Evolutionary conservation across 1,140 invertebrate species (phyloP), one percentile per base, ranked within the genome.

Genomic region (Periplaneta americana): DNA sequence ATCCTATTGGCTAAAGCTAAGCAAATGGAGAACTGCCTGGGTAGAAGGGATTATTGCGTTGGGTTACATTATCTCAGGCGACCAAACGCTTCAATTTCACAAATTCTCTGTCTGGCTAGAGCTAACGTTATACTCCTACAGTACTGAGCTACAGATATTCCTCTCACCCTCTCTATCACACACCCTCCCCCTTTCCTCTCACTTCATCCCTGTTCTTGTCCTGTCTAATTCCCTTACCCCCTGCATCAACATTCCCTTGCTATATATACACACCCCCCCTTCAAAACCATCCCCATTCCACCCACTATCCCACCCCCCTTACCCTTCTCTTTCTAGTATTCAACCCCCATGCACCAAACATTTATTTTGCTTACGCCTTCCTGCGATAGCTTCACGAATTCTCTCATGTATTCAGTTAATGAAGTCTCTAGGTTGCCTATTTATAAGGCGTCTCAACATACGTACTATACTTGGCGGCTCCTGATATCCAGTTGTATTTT

Each of bases 31-130:
- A n/a, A n/a, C n/a, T n/a, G n/a, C n/a, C n/a, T n/a, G n/a, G 81
- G 75, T 34, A 74, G 76, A 75, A 78, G 74, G 81, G 81, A 81
- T 81, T 81, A 81, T 36, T 37, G 75, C 75, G 81, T 81, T 75
- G 74, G 33, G 34, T 31, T 75, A 36, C 39, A 81, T 81, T 81
- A 81, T 81, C 81, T 78, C 35, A 35, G 34, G 36, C 28, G 75
- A 32, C 81, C 81, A 77, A 39, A 75, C 80, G 66, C 66, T 80
- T 80, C 80, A 66, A 74, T 34, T 80, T 74, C 79, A 80, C 34
- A 48, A 34, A 34, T 35, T 78, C 37, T 48, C 34, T 35, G 28
- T 78, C 77, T 78, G 34, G 48, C 48, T 66, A 66, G 48, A 66
- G 48, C 48, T 66, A 66, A 66, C 48, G 28, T 22, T 66, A n/a